These are phyloP conservation scores for Pterobdella sp. DNA, from an alignment of 2,888 invertebrate species.

Conservation along the genomic window DNA sequence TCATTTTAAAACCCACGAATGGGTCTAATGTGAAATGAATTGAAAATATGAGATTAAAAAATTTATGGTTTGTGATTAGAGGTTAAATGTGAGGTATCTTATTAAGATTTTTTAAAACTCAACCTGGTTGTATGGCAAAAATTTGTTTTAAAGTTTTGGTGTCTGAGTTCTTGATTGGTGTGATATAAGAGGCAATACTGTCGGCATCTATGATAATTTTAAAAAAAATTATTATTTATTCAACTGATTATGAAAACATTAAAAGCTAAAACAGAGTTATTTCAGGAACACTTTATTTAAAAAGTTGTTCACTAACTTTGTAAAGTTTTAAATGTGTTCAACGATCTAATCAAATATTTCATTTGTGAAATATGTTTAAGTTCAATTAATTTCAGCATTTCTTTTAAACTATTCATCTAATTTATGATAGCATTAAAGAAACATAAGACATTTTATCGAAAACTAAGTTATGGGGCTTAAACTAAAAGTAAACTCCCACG, in stretches of 20 bases:
- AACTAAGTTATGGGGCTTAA: no score
- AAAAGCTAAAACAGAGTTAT: background rate
- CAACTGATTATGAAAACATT: background rate
- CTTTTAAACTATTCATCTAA: no score
- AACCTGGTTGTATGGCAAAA: conserved; percentile 10
- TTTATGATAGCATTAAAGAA: no score
- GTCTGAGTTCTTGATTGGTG: background rate
- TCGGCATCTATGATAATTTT: background rate
- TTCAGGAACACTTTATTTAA: background rate
- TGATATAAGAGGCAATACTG: background rate
- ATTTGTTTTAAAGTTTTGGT: background rate
- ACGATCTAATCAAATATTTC: no score
- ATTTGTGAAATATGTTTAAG: no score
- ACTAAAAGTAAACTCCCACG: no score
- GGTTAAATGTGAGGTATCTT: background rate
- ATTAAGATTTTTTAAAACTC: background rate
- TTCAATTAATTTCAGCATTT: no score
- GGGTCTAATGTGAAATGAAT: no score
- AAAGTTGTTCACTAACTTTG: background rate
- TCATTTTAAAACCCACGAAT: background rate
- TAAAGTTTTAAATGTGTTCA: no score
- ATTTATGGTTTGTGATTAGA: background rate
- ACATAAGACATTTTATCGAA: no score
- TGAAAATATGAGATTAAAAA: no score
- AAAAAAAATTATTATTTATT: background rate